Conservation (phyloP, 1,140 invertebrate genomes). For the Drosophila sechellia region DNA sequence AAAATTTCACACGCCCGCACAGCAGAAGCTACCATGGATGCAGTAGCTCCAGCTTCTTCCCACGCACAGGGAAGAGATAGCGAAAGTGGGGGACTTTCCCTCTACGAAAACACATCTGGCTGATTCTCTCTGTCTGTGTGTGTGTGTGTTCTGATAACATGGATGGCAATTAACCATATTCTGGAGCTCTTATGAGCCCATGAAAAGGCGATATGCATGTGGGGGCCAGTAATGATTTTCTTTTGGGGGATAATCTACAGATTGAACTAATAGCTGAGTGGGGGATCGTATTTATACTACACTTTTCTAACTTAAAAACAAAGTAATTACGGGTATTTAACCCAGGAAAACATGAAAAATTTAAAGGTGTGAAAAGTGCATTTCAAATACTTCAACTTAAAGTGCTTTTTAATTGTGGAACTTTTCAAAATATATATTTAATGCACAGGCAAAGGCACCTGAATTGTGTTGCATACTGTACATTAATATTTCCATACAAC, state of each 20-base stretch:
- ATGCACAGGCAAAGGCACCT: neutral
- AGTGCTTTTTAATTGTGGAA: no score
- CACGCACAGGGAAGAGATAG: conserved; percentile 46
- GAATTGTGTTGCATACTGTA: neutral
- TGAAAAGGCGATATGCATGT: conserved; percentile 40
- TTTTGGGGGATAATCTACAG: conserved; percentile 13
- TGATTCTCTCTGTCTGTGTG: neutral
- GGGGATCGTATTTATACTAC: conserved; percentile 1
- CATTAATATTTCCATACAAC: neutral
- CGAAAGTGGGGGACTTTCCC: conserved; percentile 24
- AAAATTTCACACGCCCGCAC: conserved; percentile 77
- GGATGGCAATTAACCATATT: conserved; percentile 57
- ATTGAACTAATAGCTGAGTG: neutral
- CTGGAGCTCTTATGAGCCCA: conserved; percentile 54
- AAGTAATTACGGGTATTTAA: neutral
- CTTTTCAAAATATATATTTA: no score
- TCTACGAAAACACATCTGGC: conserved; percentile 12
- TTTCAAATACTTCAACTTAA: no score
- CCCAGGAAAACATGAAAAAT: no score
- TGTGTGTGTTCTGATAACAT: conserved; percentile 41
- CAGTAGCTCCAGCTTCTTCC: conserved; percentile 65
- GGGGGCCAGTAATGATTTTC: conserved; percentile 42
- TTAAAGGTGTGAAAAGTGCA: no score
- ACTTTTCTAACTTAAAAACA: neutral
- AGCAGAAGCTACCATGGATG: conserved; percentile 43